Evolutionary conservation across 2,888 invertebrate genomes (phyloP), one percentile per base, ranked within the genome.

Genomic region (Orthosia gothica): DNA sequence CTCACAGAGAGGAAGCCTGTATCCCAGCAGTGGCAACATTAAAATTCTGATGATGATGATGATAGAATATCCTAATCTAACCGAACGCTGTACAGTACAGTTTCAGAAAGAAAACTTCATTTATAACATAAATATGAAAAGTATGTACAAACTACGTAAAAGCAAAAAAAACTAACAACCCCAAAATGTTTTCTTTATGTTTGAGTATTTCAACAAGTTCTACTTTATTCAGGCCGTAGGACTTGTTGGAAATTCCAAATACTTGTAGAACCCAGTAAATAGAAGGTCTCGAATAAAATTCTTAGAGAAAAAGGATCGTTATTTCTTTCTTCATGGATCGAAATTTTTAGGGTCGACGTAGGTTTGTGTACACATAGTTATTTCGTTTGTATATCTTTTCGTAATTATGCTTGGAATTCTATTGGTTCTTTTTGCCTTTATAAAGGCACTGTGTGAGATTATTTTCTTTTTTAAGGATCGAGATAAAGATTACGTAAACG

Each of bases 361-460:
- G 26, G 16, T 68, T 73, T 68, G 16, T n/a, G 59, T 65, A 47
- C n/a, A 45, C 52, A 69, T 77, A 76, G 83, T 74, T 83, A 77
- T 81, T 73, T 67, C 59, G 67, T 70, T 70, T 58, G 50, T 65
- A 81, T 73, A 79, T 79, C 5, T 61, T 71, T 45, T 49, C 40
- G 65, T 70, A 66, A 74, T 70, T 80, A 71, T 76, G 45, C 45
- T 71, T 13, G 47, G 58, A 74, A 74, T 77, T 74, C 69, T 45
- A 63, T 76, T 58, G 59, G 55, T 63, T 50, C 18, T 20, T 50
- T 68, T 61, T 68, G 54, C 70, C n/a, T 76, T 62, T 82, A 50
- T 50, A 54, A 18, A 54, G 47, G 23, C 16, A 45, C 47, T 45
- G n/a, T 18, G n/a, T 50, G n/a, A 15, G 45, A 50, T 65, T 64